phyloP scores from a whole-genome alignment of 2,113 vertebrate species.

The Uria aalge region DNA sequence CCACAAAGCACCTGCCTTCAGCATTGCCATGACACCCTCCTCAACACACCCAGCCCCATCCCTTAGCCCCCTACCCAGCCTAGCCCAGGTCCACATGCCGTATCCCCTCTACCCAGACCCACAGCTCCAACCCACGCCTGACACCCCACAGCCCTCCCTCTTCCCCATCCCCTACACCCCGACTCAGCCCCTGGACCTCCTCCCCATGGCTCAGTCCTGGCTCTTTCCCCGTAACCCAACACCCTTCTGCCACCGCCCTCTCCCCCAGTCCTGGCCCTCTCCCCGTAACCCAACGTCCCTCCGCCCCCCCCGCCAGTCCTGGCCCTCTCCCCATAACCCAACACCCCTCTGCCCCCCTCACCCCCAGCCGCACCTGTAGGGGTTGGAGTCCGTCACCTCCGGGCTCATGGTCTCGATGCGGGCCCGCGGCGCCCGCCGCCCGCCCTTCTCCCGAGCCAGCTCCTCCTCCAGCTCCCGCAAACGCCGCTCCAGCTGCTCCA shows the following conservation, averaged over 20 bases:
- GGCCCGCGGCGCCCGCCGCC: constrained; percentile 47
- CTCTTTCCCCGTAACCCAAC: no score
- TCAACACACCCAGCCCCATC: background rate
- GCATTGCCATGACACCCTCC: background rate
- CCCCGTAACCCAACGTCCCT: background rate
- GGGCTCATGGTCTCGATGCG: constrained; percentile 89
- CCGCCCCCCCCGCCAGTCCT: background rate
- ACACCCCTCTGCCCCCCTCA: background rate
- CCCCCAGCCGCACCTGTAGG: constrained; percentile 83
- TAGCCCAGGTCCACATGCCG: accelerated
- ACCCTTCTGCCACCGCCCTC: no score
- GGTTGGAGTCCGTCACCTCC: constrained; percentile 93
- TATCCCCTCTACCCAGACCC: background rate
- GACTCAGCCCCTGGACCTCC: background rate
- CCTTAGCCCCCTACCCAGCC: accelerated
- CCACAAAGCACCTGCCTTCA: background rate
- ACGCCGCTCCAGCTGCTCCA: constrained; percentile 81
- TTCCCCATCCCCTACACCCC: background rate
- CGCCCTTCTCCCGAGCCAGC: constrained; percentile 63
- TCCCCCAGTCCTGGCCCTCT: no score
- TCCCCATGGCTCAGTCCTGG: background rate
- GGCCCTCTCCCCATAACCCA: background rate
- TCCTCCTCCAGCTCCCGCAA: constrained; percentile 86
- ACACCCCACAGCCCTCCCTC: background rate
- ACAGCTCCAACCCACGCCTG: background rate